These are phyloP conservation scores for Trachymyrmex cornetzi DNA, from an alignment of 1,140 invertebrate species.

Conservation along the genomic window DNA sequence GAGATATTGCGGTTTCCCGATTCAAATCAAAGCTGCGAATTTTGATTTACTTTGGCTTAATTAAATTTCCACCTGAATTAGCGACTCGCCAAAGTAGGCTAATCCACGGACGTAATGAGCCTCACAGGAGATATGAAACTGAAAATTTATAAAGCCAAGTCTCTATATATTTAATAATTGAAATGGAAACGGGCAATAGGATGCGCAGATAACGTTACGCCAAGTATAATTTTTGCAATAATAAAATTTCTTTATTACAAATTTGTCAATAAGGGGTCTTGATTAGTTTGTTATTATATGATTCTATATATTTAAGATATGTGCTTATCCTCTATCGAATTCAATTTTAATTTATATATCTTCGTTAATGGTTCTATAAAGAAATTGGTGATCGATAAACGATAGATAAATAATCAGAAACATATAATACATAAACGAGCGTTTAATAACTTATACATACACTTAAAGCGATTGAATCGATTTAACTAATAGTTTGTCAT, in stretches of 20 bases:
- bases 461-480: neutral
- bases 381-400: neutral
- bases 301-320: neutral
- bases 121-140: neutral
- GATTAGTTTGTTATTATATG: too few species aligned
- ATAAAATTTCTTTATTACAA: too few species aligned
- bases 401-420: neutral
- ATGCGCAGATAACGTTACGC: too few species aligned
- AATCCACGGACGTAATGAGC: constrained; percentile 33
- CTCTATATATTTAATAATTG: neutral
- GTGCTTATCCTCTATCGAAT: neutral
- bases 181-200: too few species aligned
- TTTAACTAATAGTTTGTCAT: constrained; percentile 14
- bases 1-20: constrained; percentile 48
- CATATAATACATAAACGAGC: neutral
- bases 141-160: constrained; percentile 27
- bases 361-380: neutral
- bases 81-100: constrained; percentile 14
- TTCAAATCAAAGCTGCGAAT: constrained; percentile 57
- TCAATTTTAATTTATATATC: neutral
- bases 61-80: constrained; percentile 60
- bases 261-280: too few species aligned
- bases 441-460: constrained; percentile 16
- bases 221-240: too few species aligned
- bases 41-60: constrained; percentile 53